Conservation (phyloP, 2,797 vertebrate genomes). For the Pitangus sulphuratus region DNA sequence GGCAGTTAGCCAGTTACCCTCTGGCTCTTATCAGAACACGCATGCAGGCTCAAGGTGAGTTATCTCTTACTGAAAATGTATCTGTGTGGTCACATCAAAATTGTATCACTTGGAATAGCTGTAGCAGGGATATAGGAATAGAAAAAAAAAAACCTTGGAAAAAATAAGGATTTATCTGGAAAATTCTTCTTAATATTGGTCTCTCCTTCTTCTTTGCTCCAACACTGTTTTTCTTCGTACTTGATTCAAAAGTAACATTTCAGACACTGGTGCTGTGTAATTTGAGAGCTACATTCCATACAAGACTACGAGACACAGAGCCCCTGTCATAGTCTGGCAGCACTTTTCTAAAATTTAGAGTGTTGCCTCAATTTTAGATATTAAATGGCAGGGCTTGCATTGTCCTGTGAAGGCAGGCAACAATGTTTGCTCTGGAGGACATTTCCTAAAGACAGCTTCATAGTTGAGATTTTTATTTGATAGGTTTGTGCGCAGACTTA, state of each 20-base stretch:
- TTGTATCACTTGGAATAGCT: not conserved
- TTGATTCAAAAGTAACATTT: not conserved
- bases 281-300: not conserved
- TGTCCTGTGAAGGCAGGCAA: not conserved
- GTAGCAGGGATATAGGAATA: not conserved
- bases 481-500: not conserved
- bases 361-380: not conserved
- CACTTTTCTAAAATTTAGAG: not conserved
- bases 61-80: not conserved
- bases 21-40: conserved; percentile 90
- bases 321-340: not conserved
- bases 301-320: not conserved
- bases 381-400: not conserved
- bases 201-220: not conserved
- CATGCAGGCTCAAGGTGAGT: conserved; percentile 94
- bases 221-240: not conserved
- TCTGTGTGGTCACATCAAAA: not conserved
- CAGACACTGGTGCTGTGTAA: not conserved
- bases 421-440: not conserved
- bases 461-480: not conserved
- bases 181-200: not conserved
- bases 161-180: not conserved
- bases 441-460: not conserved
- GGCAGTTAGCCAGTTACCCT: conserved; percentile 92
- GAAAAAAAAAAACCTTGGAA: not conserved